Percentiles rank a stretch among this genome's conserved stretches.
phyloP scores from a whole-genome alignment of 2,888 invertebrate species.

The Zygogramma bicolorata region DNA sequence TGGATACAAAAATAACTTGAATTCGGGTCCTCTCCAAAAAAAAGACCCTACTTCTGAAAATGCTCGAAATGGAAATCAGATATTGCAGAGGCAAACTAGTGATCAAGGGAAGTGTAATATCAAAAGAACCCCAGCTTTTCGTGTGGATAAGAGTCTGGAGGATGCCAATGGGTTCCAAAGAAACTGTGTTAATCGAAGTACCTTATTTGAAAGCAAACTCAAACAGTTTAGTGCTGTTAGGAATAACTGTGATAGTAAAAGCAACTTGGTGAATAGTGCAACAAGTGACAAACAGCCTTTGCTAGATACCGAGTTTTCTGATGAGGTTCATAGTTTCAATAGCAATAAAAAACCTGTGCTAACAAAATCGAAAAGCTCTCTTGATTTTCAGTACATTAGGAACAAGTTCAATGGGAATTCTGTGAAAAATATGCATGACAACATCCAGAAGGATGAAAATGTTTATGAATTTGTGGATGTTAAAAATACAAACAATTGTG shows the following conservation, averaged over 20 bases:
- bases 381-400: conserved; percentile 57
- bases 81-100: conserved; percentile 61
- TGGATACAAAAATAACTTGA: conserved; percentile 44
- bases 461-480: conserved; percentile 21
- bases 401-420: conserved; percentile 54
- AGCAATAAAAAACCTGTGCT: conserved; percentile 45
- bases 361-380: conserved; percentile 56
- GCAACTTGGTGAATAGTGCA: conserved; percentile 40
- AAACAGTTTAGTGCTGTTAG: conserved; percentile 57
- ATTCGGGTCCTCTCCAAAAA: conserved; percentile 17
- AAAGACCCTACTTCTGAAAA: conserved; percentile 14
- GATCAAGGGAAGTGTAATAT: conserved; percentile 67
- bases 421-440: conserved; percentile 24
- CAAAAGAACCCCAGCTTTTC: conserved; percentile 72
- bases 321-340: conserved; percentile 24
- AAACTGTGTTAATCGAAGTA: conserved; percentile 49
- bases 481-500: conserved; percentile 44
- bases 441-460: conserved; percentile 24
- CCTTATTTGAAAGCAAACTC: conserved; percentile 56
- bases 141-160: conserved; percentile 65
- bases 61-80: conserved; percentile 33
- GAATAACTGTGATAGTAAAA: conserved; percentile 54
- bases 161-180: conserved; percentile 48
- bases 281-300: conserved; percentile 29
- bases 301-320: conserved; percentile 21